These are phyloP conservation scores for Xenopus borealis DNA, from an alignment of 2,113 vertebrate species.

Conservation along the genomic window DNA sequence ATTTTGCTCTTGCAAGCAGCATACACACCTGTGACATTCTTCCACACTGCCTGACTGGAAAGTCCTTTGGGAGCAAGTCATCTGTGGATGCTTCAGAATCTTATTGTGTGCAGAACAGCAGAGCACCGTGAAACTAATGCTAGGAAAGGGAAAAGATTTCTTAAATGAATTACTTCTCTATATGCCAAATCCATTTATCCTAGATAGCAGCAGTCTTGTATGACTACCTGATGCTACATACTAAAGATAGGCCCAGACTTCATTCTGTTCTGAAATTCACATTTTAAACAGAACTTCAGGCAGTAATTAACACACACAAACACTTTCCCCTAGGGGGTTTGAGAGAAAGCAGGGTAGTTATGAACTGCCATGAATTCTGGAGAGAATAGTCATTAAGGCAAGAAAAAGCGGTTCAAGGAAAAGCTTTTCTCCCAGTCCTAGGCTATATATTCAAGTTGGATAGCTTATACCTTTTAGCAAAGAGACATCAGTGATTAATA, in stretches of 20 bases:
- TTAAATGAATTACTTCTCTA: conserved; percentile 15
- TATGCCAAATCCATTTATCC: conserved; percentile 9
- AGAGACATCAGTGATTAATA: too few species aligned
- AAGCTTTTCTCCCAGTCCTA: background rate
- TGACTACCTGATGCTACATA: conserved; percentile 2
- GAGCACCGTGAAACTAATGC: conserved; percentile 14
- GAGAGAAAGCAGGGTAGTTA: background rate
- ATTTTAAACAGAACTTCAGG: background rate
- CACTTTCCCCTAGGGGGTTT: background rate
- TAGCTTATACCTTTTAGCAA: too few species aligned
- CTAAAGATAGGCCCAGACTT: background rate
- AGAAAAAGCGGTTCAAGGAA: background rate
- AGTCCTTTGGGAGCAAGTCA: conserved; percentile 21
- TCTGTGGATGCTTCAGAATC: background rate
- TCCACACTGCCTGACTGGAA: conserved; percentile 8
- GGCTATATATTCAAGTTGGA: background rate
- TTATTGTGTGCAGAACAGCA: conserved; percentile 11
- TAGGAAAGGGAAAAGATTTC: background rate
- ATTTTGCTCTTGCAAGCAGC: conserved; percentile 18
- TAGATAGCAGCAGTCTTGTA: background rate
- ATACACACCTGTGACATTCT: conserved; percentile 21
- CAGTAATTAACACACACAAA: background rate
- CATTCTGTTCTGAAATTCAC: background rate
- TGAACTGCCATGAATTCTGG: background rate
- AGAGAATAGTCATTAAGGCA: background rate